Conservation (phyloP, 2,113 vertebrate genomes). For the Psittacara wagleri region DNA sequence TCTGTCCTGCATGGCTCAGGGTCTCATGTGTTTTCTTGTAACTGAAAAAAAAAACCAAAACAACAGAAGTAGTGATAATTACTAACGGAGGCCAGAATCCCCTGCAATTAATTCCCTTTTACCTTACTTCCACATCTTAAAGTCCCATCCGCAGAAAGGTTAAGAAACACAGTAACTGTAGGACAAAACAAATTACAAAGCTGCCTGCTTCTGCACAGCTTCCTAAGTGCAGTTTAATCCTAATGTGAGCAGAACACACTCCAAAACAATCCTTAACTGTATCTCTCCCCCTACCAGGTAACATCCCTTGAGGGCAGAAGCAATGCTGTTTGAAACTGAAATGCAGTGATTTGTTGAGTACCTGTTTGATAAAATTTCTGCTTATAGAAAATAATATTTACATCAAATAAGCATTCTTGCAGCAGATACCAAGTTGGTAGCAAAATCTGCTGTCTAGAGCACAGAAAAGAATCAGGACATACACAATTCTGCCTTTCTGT, state of each 20-base stretch:
- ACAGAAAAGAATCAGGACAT: not conserved
- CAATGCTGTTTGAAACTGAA: not conserved
- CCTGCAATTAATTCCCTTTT: not conserved
- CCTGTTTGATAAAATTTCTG: not conserved
- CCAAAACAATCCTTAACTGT: not conserved
- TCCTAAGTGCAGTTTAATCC: not conserved
- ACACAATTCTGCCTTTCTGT: not conserved
- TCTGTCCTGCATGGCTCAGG: constrained; percentile 91
- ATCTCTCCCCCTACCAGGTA: not conserved
- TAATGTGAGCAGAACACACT: not conserved
- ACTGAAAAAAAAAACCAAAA: constrained; percentile 68
- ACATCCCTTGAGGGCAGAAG: not conserved
- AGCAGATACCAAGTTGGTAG: not conserved
- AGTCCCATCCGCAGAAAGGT: not conserved
- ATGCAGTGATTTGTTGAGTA: not conserved
- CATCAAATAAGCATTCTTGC: not conserved
- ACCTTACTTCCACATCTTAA: not conserved
- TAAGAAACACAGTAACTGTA: not conserved
- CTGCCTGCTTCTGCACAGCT: not conserved
- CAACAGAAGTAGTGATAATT: not conserved
- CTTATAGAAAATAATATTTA: not conserved
- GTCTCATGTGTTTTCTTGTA: constrained; percentile 97
- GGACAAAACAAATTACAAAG: not conserved
- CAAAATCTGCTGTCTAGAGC: not conserved
- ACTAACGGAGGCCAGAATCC: not conserved